Percentiles rank a stretch among this genome's conserved stretches.
These are phyloP conservation scores for Seira ritae DNA, from an alignment of 2,888 invertebrate species.

Conservation along the genomic window DNA sequence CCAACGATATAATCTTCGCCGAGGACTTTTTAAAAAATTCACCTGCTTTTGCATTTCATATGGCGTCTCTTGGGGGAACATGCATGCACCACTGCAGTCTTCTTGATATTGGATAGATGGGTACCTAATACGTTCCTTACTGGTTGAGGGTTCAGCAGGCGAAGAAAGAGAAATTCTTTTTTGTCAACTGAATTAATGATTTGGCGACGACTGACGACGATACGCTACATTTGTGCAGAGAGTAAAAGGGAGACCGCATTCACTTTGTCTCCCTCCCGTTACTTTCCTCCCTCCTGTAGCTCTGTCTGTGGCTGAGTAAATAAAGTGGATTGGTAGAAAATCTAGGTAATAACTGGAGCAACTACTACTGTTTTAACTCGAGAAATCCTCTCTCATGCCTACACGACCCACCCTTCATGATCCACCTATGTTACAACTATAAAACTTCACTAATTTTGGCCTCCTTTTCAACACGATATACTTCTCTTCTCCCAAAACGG, in stretches of 20 bases:
- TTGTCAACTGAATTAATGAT: slow-evolving; percentile 24
- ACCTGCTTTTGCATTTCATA: background rate
- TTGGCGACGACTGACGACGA: slow-evolving; percentile 24
- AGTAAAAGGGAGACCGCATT: slow-evolving; percentile 8
- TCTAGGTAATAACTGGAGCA: slow-evolving; percentile 18
- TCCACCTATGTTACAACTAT: background rate
- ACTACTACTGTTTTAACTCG: background rate
- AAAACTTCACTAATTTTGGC: background rate
- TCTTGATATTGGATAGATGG: too few relatives aligned
- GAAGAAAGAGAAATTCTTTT: slow-evolving; percentile 4
- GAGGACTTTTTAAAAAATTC: background rate
- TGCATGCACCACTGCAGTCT: background rate
- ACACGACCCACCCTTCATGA: too few relatives aligned
- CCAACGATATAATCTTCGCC: background rate
- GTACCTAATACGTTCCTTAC: background rate
- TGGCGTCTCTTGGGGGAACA: background rate
- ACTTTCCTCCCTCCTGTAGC: background rate
- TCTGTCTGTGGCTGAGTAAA: slow-evolving; percentile 6
- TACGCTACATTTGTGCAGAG: slow-evolving; percentile 19
- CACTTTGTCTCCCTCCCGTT: background rate
- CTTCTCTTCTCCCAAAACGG: background rate
- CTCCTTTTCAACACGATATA: background rate
- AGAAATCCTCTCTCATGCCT: slow-evolving; percentile 1
- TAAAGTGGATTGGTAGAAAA: slow-evolving; percentile 14
- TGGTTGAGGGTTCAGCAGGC: background rate